These are phyloP conservation scores for Kuschelorhynchus macadamiae DNA, from an alignment of 2,888 invertebrate species.

Conservation along the genomic window DNA sequence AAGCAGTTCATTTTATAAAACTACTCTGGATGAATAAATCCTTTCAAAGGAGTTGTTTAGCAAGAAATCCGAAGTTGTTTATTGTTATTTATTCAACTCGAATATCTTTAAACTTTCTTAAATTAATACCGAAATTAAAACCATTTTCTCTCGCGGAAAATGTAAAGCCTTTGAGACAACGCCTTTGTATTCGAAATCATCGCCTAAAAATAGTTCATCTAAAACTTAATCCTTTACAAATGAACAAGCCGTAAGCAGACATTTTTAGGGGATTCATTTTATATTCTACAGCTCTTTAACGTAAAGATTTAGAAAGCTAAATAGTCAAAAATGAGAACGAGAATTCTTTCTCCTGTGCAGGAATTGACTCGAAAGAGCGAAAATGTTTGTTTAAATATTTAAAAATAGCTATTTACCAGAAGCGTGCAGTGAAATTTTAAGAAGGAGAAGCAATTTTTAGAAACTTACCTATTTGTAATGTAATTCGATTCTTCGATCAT, in stretches of 20 bases:
- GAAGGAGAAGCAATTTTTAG: no score
- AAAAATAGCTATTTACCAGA: no score
- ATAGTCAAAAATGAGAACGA: no score
- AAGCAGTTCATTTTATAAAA: constrained; percentile 16
- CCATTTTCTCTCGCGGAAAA: constrained; percentile 17
- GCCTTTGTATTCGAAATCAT: constrained; percentile 17
- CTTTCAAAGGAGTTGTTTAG: constrained; percentile 21
- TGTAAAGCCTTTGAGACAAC: constrained; percentile 19
- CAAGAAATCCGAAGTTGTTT: constrained; percentile 19
- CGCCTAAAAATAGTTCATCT: constrained; percentile 12
- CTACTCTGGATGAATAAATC: constrained; percentile 9
- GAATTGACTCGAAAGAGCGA: no score
- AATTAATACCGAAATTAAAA: constrained; percentile 36
- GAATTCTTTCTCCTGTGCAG: no score
- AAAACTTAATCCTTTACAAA: constrained; percentile 9
- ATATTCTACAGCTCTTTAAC: no score
- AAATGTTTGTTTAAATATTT: no score
- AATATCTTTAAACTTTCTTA: constrained; percentile 24
- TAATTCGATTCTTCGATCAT: no score
- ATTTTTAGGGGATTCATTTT: not conserved
- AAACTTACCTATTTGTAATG: no score
- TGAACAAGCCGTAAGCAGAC: not conserved
- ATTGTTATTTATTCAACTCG: constrained; percentile 30
- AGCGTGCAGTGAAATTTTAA: no score
- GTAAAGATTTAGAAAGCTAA: no score